Percentiles rank a stretch among this genome's conserved stretches.
Conservation (phyloP, 2,797 vertebrate genomes). For the Cygnus olor region DNA sequence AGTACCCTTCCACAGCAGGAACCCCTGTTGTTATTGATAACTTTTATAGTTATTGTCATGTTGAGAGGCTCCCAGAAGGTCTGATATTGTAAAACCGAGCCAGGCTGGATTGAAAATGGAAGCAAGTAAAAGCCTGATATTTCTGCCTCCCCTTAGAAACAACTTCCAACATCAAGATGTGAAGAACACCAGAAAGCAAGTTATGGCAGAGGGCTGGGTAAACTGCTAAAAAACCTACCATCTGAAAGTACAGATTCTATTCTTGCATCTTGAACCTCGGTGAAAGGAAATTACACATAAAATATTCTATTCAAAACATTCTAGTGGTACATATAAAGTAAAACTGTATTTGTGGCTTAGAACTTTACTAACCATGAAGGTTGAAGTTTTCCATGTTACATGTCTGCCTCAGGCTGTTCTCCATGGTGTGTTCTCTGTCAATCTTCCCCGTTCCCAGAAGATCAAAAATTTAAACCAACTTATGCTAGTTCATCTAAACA, state of each 20-base stretch:
- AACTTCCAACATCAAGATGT: not conserved
- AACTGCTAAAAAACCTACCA: not conserved
- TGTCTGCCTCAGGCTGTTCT: not conserved
- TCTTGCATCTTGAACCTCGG: not conserved
- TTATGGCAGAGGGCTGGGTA: not conserved
- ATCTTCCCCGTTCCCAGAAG: not conserved
- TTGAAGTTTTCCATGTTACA: not conserved
- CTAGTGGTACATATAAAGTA: not conserved
- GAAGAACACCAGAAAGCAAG: not conserved
- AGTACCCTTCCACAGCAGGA: slow-evolving; percentile 32
- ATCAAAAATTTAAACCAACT: not conserved
- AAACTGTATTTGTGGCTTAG: not conserved
- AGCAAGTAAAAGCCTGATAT: slow-evolving; percentile 1
- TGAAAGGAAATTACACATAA: not conserved
- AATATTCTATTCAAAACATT: not conserved
- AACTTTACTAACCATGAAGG: not conserved
- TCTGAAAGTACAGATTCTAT: not conserved
- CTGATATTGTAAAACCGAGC: slow-evolving; percentile 20
- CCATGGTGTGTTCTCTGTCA: not conserved
- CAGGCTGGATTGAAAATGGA: slow-evolving; percentile 2
- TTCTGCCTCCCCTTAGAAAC: not conserved
- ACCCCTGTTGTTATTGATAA: slow-evolving; percentile 51
- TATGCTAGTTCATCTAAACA: not conserved
- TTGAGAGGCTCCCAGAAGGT: slow-evolving; percentile 44
- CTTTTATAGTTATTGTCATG: slow-evolving; percentile 38